phyloP scores from a whole-genome alignment of 2,113 vertebrate genomes.

The Crypturellus undulatus region DNA sequence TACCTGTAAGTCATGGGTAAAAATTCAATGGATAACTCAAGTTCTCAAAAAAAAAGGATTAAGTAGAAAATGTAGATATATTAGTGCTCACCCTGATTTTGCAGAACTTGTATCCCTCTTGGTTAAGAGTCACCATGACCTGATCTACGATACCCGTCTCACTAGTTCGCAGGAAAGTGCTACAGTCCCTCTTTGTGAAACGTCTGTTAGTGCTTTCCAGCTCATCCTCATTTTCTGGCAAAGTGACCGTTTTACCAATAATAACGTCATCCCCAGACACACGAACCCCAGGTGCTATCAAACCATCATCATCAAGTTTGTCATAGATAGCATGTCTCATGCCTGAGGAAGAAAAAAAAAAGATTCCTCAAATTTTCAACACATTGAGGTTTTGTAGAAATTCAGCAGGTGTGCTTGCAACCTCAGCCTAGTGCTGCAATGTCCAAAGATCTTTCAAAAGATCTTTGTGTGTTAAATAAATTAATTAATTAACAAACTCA shows the following conservation, averaged over 20 bases:
- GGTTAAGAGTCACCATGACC: conserved; percentile 99
- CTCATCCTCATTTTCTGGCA: conserved; percentile 96
- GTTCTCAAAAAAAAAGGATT: rapidly evolving
- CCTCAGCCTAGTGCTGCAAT: not conserved
- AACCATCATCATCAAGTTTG: conserved; percentile 95
- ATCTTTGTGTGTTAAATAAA: too few species aligned
- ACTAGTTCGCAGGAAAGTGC: conserved; percentile 95
- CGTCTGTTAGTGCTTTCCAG: conserved; percentile 93
- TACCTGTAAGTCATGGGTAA: conserved; percentile 80
- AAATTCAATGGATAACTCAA: not conserved
- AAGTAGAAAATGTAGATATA: rapidly evolving
- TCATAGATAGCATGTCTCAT: conserved; percentile 99
- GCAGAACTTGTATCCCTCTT: conserved; percentile 99
- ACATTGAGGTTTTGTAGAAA: not conserved
- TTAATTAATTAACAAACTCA: not conserved
- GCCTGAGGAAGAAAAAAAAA: conserved; percentile 70
- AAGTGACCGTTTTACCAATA: conserved; percentile 95
- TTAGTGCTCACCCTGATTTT: conserved; percentile 93
- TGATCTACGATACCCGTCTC: conserved; percentile 99
- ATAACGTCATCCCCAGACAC: conserved; percentile 99
- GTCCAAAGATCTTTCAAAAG: not conserved
- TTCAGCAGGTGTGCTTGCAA: not conserved
- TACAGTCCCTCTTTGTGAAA: conserved; percentile 97
- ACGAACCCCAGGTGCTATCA: conserved; percentile 95
- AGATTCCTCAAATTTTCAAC: not conserved